These are phyloP conservation scores for Champsocephalus gunnari DNA, from an alignment of 2,797 vertebrate species.

Conservation along the genomic window DNA sequence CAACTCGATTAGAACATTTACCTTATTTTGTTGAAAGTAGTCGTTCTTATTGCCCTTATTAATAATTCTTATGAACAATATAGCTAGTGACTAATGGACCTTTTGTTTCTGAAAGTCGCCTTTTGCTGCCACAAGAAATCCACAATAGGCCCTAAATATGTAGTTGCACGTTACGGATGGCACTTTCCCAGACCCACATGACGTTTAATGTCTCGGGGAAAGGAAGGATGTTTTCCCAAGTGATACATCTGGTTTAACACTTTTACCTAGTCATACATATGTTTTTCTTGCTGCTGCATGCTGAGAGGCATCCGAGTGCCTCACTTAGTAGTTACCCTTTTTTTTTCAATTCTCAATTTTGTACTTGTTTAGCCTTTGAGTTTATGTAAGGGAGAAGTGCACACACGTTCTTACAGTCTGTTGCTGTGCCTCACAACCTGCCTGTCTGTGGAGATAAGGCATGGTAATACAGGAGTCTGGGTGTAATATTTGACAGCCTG, in stretches of 20 bases:
- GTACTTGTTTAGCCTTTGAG: not conserved
- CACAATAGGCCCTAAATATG: no score
- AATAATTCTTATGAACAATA: no score
- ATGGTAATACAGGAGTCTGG: slow-evolving; percentile 13
- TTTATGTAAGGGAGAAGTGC: no score
- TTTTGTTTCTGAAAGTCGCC: no score
- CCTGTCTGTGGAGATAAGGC: slow-evolving; percentile 39
- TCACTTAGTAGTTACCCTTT: not conserved
- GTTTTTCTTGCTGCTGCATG: not conserved
- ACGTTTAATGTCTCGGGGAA: not conserved
- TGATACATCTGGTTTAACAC: not conserved
- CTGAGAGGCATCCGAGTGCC: not conserved
- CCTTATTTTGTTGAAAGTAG: no score
- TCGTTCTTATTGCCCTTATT: no score
- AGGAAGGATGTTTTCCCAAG: not conserved
- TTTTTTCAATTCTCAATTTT: not conserved
- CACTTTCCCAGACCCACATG: not conserved
- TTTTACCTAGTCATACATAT: no score
- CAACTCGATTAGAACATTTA: no score
- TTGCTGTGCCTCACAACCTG: not conserved
- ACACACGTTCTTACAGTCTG: no score
- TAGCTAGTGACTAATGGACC: no score
- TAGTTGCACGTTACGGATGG: no score
- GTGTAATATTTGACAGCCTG: slow-evolving; percentile 31
- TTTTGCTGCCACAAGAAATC: no score